These are phyloP conservation scores for Pelecanoides urinatrix DNA, from an alignment of 2,113 vertebrate species.

Conservation along the genomic window DNA sequence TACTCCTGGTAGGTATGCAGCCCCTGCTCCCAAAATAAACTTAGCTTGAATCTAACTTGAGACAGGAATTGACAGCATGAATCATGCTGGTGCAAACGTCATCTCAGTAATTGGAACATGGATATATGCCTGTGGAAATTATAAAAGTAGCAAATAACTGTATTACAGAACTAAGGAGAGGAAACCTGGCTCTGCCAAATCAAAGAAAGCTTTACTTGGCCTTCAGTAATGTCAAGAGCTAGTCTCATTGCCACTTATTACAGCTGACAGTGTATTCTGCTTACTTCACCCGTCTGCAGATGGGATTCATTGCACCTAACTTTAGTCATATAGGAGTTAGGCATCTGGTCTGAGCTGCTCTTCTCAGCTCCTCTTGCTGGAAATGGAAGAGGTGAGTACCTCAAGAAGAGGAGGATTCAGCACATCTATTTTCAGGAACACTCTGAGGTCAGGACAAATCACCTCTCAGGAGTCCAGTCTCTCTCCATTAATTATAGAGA, in stretches of 20 bases:
- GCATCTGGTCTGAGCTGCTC: not conserved
- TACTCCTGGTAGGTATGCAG: not conserved
- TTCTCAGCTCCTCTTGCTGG: not conserved
- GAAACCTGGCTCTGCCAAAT: not conserved
- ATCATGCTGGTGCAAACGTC: conserved; percentile 28
- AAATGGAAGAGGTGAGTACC: not conserved
- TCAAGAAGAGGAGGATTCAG: not conserved
- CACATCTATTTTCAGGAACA: not conserved
- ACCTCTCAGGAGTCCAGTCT: not conserved
- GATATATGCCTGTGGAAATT: not conserved
- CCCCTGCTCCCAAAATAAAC: conserved; percentile 22
- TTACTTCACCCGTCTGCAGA: not conserved
- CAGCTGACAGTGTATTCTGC: not conserved
- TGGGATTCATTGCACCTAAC: not conserved
- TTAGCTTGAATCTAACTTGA: not conserved
- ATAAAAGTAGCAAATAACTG: not conserved
- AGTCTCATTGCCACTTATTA: not conserved
- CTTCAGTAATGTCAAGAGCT: not conserved
- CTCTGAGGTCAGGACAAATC: not conserved
- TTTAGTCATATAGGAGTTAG: not conserved
- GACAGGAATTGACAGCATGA: conserved; percentile 43
- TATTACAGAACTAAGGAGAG: not conserved
- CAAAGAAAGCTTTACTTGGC: not conserved
- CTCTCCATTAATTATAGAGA: not conserved
- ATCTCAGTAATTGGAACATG: conserved; percentile 4